These are phyloP conservation scores for Tautogolabrus adspersus DNA, from an alignment of 2,113 vertebrate genomes.

Conservation along the genomic window DNA sequence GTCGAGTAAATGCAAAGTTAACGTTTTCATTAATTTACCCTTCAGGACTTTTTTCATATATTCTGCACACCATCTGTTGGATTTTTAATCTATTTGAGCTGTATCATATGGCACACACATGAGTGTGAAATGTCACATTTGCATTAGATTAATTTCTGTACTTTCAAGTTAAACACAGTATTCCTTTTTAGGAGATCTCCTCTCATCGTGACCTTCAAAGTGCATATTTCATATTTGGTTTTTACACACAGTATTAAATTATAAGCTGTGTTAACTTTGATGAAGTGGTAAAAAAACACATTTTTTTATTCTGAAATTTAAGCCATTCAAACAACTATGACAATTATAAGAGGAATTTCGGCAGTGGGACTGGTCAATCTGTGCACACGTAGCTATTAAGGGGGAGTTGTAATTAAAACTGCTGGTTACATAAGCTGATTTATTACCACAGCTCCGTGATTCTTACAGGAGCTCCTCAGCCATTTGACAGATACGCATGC, in stretches of 20 bases:
- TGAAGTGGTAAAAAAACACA: too few relatives aligned
- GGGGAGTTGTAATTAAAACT: constrained; percentile 25
- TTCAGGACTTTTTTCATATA: not conserved
- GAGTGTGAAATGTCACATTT: constrained; percentile 41
- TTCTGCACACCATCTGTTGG: constrained; percentile 11
- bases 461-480: constrained; percentile 19
- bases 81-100: constrained; percentile 1
- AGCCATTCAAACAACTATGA: not conserved
- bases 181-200: too few relatives aligned
- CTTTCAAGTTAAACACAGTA: not conserved
- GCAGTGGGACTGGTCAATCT: not conserved
- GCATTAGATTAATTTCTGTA: constrained; percentile 11
- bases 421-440: constrained; percentile 17
- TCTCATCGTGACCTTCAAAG: not conserved
- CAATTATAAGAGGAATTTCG: not conserved
- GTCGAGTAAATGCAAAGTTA: not conserved
- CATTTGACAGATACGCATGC: constrained; percentile 16
- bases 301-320: not conserved
- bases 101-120: constrained; percentile 1
- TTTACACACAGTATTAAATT: too few relatives aligned
- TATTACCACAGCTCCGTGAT: not conserved
- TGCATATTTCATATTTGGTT: too few relatives aligned
- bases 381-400: not conserved
- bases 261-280: too few relatives aligned
- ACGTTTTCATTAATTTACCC: not conserved